Evolutionary conservation across 2,797 vertebrate genomes (phyloP).

Genomic region (Euphonia xanthogaster): DNA sequence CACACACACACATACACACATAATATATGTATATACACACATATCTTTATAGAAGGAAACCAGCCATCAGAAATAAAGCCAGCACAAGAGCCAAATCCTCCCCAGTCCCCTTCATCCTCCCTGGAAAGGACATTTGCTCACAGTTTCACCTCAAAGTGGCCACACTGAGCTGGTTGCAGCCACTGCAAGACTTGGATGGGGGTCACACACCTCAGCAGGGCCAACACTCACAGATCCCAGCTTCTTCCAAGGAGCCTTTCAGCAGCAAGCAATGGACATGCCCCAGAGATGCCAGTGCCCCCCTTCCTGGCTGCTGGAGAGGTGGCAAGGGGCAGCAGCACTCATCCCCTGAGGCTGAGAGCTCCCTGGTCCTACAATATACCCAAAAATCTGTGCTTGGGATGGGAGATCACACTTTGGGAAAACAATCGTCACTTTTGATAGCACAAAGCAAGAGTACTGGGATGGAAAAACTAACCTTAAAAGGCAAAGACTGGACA

Average conservation of each 20-base stretch:
- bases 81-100: not conserved
- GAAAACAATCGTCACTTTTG: not conserved
- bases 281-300: not conserved
- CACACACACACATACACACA: too few species aligned
- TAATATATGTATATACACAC: fast-evolving
- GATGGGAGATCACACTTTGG: not conserved
- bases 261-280: not conserved
- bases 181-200: not conserved
- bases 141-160: not conserved
- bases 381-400: not conserved
- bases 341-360: fast-evolving
- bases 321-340: not conserved
- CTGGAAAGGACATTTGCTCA: not conserved
- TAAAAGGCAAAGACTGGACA: constrained; percentile 49
- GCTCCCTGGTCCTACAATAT: not conserved
- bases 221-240: not conserved
- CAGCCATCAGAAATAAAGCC: not conserved
- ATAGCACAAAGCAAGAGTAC: constrained; percentile 1
- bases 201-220: fast-evolving
- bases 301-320: not conserved
- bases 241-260: not conserved
- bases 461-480: constrained; percentile 26
- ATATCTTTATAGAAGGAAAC: not conserved
- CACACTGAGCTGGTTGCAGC: fast-evolving
- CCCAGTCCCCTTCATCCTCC: not conserved